A percentile compares a stretch with the other conserved stretches of the same genome.
phyloP scores from a whole-genome alignment of 1,140 invertebrate genomes.

The Lineus longissimus region DNA sequence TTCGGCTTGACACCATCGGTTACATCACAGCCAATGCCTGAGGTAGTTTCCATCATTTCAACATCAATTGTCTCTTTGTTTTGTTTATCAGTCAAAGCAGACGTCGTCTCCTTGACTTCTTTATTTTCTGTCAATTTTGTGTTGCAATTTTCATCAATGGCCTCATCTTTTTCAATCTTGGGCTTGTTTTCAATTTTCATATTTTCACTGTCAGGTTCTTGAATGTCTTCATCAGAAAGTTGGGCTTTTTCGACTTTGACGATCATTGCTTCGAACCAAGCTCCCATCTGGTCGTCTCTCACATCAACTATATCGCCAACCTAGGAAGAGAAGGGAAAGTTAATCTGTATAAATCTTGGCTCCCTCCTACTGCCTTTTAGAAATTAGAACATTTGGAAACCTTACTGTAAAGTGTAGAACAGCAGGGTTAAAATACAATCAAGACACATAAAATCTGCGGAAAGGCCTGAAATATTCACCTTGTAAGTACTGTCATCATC shows the following conservation, averaged over 20 bases:
- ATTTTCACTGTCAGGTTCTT: slow-evolving; percentile 6
- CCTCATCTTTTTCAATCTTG: slow-evolving; percentile 3
- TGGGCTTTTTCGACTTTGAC: slow-evolving; percentile 36
- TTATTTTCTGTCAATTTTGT: slow-evolving; percentile 12
- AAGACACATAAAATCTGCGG: no score
- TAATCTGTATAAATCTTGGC: no score
- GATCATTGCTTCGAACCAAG: slow-evolving; percentile 58
- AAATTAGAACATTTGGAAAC: no score
- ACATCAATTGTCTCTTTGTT: slow-evolving; percentile 14
- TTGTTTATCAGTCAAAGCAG: background rate
- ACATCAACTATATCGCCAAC: slow-evolving; percentile 72
- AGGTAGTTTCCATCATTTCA: slow-evolving; percentile 6
- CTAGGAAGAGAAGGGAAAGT: slow-evolving; percentile 55
- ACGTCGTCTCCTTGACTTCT: slow-evolving; percentile 11
- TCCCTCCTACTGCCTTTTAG: no score
- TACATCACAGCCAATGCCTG: slow-evolving; percentile 9
- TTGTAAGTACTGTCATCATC: slow-evolving; percentile 23
- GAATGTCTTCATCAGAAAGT: background rate
- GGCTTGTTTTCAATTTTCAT: background rate
- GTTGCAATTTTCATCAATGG: slow-evolving; percentile 13
- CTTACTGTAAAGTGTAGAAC: no score
- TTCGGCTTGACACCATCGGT: background rate
- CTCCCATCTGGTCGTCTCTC: slow-evolving; percentile 55
- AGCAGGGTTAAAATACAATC: no score
- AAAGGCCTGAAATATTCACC: slow-evolving; percentile 10